Base-by-base conservation (phyloP, 2,113 vertebrate species). In the Epinephelus fuscoguttatus region DNA sequence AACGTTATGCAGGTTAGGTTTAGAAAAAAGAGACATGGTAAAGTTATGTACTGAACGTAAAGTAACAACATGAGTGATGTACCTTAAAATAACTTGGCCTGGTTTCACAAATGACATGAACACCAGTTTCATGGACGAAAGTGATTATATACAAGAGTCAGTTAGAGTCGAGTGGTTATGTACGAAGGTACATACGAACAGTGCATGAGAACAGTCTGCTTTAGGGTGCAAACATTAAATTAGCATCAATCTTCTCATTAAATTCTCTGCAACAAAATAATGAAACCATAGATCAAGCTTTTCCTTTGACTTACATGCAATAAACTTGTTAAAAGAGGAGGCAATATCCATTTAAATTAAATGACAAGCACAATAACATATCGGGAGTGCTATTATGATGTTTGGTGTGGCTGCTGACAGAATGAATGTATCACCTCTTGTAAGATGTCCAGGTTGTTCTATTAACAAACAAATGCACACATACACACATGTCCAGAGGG, bases 401-500 rank as follows among this genome's bases (percentile, higher is more conserved):
- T 33, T 50, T 55, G 25, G 37, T 7, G 40, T 47, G 66, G 52
- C 42, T 81, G 37, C 77, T 74, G 70, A 82, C 67, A 80, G 72
- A 79, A 57, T 42, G 6, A 73, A 60, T 72, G 33, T 37, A 52
- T 79, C 53, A 21, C 75, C 77, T 82, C 76, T 47, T 84, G 37
- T 73, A 71, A 82, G 49, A 63, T 76, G 78, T 75, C 4, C 25
- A 47, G 52, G 45, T 57, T 53, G 19, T 75, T 68, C 30, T 25
- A 33, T 67, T 60, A 64, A 60, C 18, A 73, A 61, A 67, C 61
- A 81, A 30, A 73, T 6, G 6, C 21, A 45, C 69, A 52, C 52
- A n/a, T 15, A 78, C 18, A 75, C 70, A 80, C 18, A n/a, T 15
- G 37, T 78, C 78, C 69, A 83, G 85, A 80, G 85, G 89, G 74